Evolutionary conservation across 2,888 invertebrate genomes (phyloP).

Genomic region (Aromia moschata): DNA sequence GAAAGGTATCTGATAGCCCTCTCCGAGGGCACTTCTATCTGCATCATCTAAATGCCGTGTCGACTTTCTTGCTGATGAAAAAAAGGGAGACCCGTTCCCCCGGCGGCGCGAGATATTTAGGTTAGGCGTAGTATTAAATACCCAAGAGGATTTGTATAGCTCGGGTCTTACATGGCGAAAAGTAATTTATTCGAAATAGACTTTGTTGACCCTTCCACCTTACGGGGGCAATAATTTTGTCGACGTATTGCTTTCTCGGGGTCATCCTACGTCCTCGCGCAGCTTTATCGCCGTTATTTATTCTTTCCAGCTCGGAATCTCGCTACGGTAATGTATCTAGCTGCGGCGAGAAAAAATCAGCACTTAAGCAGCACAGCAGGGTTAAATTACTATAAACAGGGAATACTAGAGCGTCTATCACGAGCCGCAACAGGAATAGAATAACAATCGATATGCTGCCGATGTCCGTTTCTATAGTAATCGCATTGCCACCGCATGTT

Average conservation of each 20-base stretch:
- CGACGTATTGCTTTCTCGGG: conserved; percentile 28
- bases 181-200: conserved; percentile 22
- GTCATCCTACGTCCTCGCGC: conserved; percentile 28
- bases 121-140: conserved; percentile 17
- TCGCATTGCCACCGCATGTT: too few species aligned
- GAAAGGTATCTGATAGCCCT: too few species aligned
- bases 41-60: not conserved
- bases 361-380: too few species aligned
- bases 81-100: conserved; percentile 1
- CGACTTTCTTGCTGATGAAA: not conserved
- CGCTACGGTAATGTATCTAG: too few species aligned
- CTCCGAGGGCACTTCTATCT: too few species aligned
- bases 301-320: too few species aligned
- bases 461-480: too few species aligned
- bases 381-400: too few species aligned
- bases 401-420: too few species aligned
- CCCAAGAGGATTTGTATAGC: conserved; percentile 19
- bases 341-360: too few species aligned
- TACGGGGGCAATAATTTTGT: conserved; percentile 30
- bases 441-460: too few species aligned
- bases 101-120: conserved; percentile 3
- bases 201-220: conserved; percentile 26
- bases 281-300: conserved; percentile 31
- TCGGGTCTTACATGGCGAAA: conserved; percentile 10
- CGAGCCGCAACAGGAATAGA: too few species aligned